Conservation (phyloP, 2,888 invertebrate species). For the Eilema griseolum region DNA sequence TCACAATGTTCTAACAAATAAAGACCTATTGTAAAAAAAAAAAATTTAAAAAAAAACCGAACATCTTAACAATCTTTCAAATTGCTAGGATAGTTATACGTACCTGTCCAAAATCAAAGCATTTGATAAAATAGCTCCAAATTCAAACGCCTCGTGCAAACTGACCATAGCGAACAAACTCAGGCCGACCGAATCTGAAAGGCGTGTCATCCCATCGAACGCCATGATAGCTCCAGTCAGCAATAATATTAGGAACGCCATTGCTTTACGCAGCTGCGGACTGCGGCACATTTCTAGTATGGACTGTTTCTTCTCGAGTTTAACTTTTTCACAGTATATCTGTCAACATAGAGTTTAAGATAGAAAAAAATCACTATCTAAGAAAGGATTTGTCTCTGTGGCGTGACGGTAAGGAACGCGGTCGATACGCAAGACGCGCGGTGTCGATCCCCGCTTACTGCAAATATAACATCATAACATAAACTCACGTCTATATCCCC, state of each 20-base stretch:
- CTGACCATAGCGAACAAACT: constrained; percentile 71
- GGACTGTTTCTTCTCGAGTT: constrained; percentile 5
- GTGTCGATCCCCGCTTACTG: too few species aligned
- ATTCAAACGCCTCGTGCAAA: constrained; percentile 64
- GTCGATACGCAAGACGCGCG: too few species aligned
- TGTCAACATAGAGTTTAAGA: constrained; percentile 7
- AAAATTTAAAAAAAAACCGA: too few species aligned
- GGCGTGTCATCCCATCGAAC: constrained; percentile 68
- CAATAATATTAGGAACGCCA: constrained; percentile 47
- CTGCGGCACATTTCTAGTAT: constrained; percentile 16
- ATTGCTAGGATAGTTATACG: background rate
- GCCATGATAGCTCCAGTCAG: constrained; percentile 61
- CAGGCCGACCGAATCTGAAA: constrained; percentile 69
- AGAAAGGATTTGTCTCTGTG: too few species aligned
- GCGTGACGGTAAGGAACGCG: too few species aligned
- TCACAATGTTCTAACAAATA: too few species aligned
- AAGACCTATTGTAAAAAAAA: too few species aligned
- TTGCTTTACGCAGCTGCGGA: constrained; percentile 5
- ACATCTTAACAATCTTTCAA: too few species aligned
- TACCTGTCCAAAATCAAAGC: constrained; percentile 22
- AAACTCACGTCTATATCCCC: too few species aligned
- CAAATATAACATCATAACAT: too few species aligned
- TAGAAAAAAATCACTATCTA: too few species aligned
- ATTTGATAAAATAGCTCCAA: constrained; percentile 54
- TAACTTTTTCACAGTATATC: constrained; percentile 14